Evolutionary conservation across 2,888 invertebrate genomes (phyloP).

Genomic region (Vannuccia rotundouncinata): DNA sequence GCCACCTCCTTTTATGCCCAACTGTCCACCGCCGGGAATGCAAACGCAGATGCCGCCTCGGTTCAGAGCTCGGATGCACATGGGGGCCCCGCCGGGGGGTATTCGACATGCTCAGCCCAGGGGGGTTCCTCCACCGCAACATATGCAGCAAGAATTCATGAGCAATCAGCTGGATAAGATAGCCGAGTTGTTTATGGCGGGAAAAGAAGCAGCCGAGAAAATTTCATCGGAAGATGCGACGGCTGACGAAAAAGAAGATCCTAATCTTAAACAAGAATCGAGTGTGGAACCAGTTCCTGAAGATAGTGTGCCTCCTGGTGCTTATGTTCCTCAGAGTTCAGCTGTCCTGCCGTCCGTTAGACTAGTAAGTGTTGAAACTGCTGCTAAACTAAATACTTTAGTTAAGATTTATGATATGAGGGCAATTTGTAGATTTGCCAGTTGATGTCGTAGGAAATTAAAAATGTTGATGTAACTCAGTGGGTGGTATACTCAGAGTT

Average conservation of each 20-base stretch:
- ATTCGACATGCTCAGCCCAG: neutral
- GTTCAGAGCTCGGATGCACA: neutral
- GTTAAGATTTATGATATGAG: no score
- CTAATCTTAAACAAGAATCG: neutral
- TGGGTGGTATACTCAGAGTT: no score
- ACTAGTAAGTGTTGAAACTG: conserved; percentile 13
- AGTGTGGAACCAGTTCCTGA: neutral
- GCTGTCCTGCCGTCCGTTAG: conserved; percentile 14
- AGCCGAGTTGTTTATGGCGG: neutral
- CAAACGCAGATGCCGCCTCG: neutral
- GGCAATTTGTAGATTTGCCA: no score
- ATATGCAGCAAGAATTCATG: neutral
- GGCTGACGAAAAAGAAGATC: neutral
- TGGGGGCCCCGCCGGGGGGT: neutral
- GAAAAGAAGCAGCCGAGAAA: neutral
- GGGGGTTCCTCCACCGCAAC: neutral
- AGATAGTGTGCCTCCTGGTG: conserved; percentile 18
- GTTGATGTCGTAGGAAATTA: no score
- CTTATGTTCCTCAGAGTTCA: conserved; percentile 29
- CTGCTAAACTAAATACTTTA: no score
- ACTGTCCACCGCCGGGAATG: neutral
- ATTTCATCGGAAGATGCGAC: neutral
- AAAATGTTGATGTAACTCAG: no score
- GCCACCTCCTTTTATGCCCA: neutral
- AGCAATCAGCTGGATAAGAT: neutral